Evolutionary conservation across 2,113 vertebrate genomes (phyloP), one percentile per base, ranked within the genome.

Genomic region (Macrotus californicus): DNA sequence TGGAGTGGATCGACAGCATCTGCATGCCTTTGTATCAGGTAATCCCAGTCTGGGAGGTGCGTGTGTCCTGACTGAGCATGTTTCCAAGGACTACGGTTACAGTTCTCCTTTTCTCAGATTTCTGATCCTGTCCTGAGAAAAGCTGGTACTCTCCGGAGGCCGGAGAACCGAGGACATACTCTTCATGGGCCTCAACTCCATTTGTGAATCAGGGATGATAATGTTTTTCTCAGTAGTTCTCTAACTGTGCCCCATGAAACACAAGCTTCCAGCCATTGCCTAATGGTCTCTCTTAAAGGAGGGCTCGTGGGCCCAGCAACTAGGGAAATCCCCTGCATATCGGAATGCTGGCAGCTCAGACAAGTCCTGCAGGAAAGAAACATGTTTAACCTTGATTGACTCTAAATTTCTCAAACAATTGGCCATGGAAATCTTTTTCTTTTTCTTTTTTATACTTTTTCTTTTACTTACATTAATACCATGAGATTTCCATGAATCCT

Each of bases 1-100:
- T 99, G 66, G 99, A 99, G 97, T 99, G 99, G 99, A 99, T 99
- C 94, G 99, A 99, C 96, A 99, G 99, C 94, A 99, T 99, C 98
- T 99, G 99, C 96, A 97, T 99, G 86, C 99, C 99, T 76, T 94
- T 99, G 89, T 99, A 99, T 88, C 98, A 99, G 99, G 99, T 99
- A 99, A 98, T 86, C 96, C 94, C 96, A 89, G 70, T 76, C 89
- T 89, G 87, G 66, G 93, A 82, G 79, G 95, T 29, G 72, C 16
- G 61, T 56, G 19, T 69, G 41, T 93, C 91, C 86, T 81, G 70
- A 31, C 41, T 24, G 81, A 91, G 87, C 87, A 18, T 15, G 6
- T 79, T 76, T 19, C 48, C 61, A 3, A n/a, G 59, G 93, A 52
- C 19, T 69, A 16, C 1, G 7, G 18, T 11, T 88, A 29, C 29